Conservation (phyloP, 2,888 invertebrate species). For the Sarcophaga subvicina region DNA sequence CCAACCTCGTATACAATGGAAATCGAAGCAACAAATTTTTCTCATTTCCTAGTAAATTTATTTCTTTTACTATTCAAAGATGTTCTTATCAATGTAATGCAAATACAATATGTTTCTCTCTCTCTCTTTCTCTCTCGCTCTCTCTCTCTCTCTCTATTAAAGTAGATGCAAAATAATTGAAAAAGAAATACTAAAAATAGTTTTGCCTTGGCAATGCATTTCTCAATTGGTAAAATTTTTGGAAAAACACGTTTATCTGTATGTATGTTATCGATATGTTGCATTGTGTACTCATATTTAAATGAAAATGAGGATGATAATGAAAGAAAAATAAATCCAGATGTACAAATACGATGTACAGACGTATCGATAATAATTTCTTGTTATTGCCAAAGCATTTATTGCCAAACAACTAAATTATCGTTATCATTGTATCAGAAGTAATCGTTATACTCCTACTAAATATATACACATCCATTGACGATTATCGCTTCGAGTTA, state of each 20-base stretch:
- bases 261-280: too few species aligned
- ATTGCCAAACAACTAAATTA: conserved; percentile 56
- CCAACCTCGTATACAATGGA: too few species aligned
- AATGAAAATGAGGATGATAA: conserved; percentile 6
- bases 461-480: background rate
- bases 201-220: conserved; percentile 46
- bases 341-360: background rate
- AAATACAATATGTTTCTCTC: too few species aligned
- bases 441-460: too few species aligned
- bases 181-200: background rate
- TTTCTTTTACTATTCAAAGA: too few species aligned
- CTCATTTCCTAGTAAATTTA: too few species aligned
- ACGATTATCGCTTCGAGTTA: background rate
- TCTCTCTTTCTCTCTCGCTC: too few species aligned
- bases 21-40: too few species aligned
- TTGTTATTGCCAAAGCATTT: conserved; percentile 9
- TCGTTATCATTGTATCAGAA: conserved; percentile 40
- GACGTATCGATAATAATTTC: conserved; percentile 18
- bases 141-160: too few species aligned
- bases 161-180: too few species aligned
- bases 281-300: conserved; percentile 6
- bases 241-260: conserved; percentile 66
- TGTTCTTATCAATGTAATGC: too few species aligned
- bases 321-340: conserved; percentile 4
- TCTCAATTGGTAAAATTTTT: conserved; percentile 70